phyloP scores from a whole-genome alignment of 2,888 invertebrate genomes.

The Erebia ligea region DNA sequence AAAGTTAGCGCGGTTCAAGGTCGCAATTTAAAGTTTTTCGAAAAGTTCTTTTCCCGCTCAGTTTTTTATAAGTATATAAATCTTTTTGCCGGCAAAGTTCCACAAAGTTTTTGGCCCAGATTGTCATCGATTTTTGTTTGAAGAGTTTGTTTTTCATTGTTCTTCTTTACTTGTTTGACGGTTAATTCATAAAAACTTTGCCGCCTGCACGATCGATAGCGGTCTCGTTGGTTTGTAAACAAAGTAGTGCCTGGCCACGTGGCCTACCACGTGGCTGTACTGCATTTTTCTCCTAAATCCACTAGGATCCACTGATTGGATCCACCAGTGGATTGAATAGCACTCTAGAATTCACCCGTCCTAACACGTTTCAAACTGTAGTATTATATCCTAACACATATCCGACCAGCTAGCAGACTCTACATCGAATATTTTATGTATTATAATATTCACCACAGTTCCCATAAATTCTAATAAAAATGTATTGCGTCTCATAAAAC shows the following conservation, averaged over 20 bases:
- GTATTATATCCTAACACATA: not conserved
- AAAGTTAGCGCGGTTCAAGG: constrained; percentile 82
- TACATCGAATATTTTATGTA: not conserved
- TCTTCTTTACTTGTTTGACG: constrained; percentile 84
- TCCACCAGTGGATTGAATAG: too few species aligned
- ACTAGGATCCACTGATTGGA: too few species aligned
- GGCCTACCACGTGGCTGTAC: constrained; percentile 12
- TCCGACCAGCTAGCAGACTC: not conserved
- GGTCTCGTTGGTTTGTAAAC: constrained; percentile 72
- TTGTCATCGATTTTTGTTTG: constrained; percentile 85
- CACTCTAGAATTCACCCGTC: too few species aligned
- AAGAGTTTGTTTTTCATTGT: constrained; percentile 83
- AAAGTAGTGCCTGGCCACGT: constrained; percentile 45
- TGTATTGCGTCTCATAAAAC: constrained; percentile 23
- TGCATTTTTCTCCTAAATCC: not conserved
- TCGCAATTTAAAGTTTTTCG: constrained; percentile 84
- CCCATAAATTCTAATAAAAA: constrained; percentile 29
- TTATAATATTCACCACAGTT: constrained; percentile 18
- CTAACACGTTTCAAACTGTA: not conserved
- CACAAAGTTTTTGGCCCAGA: constrained; percentile 82
- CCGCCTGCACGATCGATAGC: constrained; percentile 78
- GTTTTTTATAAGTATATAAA: constrained; percentile 84
- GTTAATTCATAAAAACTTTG: constrained; percentile 83
- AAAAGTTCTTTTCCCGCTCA: constrained; percentile 80
- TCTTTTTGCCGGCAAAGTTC: constrained; percentile 82